Conservation (phyloP, 2,113 vertebrate genomes). For the Anguilla japonica region DNA sequence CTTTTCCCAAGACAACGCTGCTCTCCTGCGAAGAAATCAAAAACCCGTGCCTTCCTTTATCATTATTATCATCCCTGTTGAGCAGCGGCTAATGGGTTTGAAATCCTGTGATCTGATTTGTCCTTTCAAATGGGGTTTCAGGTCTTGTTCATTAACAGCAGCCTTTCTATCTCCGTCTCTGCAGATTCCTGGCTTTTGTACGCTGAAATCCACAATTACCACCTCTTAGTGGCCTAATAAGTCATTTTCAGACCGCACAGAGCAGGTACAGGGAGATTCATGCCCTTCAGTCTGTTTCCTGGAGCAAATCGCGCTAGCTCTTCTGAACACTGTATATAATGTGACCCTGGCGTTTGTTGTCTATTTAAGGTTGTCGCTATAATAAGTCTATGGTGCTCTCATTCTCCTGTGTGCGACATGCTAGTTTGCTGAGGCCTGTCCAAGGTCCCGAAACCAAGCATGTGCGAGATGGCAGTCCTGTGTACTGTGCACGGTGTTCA, state of each 20-base stretch:
- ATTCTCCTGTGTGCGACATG: constrained; percentile 48
- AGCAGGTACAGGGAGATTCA: constrained; percentile 59
- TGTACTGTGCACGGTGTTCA: constrained; percentile 3
- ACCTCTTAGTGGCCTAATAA: constrained; percentile 69
- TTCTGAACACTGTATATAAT: constrained; percentile 54
- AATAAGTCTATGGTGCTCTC: constrained; percentile 63
- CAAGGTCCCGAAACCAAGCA: background rate
- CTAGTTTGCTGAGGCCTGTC: constrained; percentile 31
- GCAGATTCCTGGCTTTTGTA: constrained; percentile 39
- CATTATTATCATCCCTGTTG: constrained; percentile 72
- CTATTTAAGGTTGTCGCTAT: constrained; percentile 70
- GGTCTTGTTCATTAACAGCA: constrained; percentile 68
- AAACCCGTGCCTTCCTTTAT: constrained; percentile 65
- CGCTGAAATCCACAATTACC: constrained; percentile 63
- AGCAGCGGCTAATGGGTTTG: constrained; percentile 73
- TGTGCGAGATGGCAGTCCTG: background rate
- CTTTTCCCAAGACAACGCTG: constrained; percentile 67
- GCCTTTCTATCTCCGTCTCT: constrained; percentile 38
- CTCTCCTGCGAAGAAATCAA: constrained; percentile 65
- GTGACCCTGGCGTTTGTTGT: constrained; percentile 62
- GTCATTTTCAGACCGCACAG: constrained; percentile 62
- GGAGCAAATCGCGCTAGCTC: constrained; percentile 40
- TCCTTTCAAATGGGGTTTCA: constrained; percentile 75
- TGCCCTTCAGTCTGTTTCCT: constrained; percentile 48
- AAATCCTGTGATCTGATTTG: constrained; percentile 77